Evolutionary conservation across 1,140 invertebrate genomes (phyloP).

Genomic region (Drosophila lacteicornis): DNA sequence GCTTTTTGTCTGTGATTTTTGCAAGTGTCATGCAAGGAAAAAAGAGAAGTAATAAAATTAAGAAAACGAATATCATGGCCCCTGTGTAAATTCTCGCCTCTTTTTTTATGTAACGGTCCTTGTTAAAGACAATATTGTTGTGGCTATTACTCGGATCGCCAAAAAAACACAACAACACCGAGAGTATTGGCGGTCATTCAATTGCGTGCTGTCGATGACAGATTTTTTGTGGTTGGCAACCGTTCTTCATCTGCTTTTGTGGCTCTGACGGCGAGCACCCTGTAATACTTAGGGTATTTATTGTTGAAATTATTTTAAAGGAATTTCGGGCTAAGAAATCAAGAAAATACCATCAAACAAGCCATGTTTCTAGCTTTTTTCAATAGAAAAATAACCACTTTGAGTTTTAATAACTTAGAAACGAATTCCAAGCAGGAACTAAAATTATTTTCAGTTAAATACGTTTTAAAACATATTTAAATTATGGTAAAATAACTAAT

Average conservation of each 20-base stretch:
- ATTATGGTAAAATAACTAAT: too few relatives aligned
- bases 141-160: conserved; percentile 10
- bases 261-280: not conserved
- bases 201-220: conserved; percentile 12
- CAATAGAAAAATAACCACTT: not conserved
- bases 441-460: too few relatives aligned
- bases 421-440: too few relatives aligned
- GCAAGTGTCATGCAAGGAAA: conserved; percentile 52
- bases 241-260: conserved; percentile 22
- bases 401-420: too few relatives aligned
- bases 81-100: conserved; percentile 20
- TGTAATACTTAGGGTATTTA: not conserved
- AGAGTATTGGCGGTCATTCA: conserved; percentile 36
- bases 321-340: not conserved
- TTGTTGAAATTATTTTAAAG: too few relatives aligned
- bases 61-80: conserved; percentile 16
- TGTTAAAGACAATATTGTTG: conserved; percentile 52
- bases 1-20: conserved; percentile 28
- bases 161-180: not conserved
- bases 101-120: conserved; percentile 75
- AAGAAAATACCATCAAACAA: too few relatives aligned
- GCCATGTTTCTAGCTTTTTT: not conserved
- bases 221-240: conserved; percentile 26
- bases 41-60: conserved; percentile 29
- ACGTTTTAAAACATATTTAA: too few relatives aligned